phyloP scores from a whole-genome alignment of 2,113 vertebrate species.

The Oncorhynchus nerka region DNA sequence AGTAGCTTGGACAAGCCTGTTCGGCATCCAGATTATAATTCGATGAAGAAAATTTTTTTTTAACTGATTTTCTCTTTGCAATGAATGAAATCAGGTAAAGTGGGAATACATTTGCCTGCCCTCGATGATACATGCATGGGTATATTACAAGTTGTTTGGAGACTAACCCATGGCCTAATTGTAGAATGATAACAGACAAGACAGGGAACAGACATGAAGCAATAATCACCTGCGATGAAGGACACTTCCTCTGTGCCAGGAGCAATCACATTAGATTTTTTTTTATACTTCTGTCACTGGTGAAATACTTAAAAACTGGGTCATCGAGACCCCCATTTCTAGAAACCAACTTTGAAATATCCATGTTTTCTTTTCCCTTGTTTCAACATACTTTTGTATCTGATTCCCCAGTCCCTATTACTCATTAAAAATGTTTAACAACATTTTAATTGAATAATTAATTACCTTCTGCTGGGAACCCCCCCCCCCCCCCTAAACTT shows the following conservation, averaged over 20 bases:
- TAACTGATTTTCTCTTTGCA: slow-evolving; percentile 60
- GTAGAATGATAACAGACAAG: slow-evolving; percentile 39
- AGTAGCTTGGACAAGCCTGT: slow-evolving; percentile 23
- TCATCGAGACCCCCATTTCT: slow-evolving; percentile 64
- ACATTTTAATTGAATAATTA: slow-evolving; percentile 88
- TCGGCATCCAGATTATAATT: slow-evolving; percentile 30
- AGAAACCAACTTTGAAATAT: slow-evolving; percentile 73
- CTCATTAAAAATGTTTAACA: slow-evolving; percentile 88
- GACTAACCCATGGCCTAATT: slow-evolving; percentile 73
- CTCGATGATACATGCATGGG: slow-evolving; percentile 34
- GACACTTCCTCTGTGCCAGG: slow-evolving; percentile 65
- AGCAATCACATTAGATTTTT: slow-evolving; percentile 65
- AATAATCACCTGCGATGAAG: slow-evolving; percentile 79
- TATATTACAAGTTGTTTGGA: slow-evolving; percentile 62
- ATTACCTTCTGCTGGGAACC: slow-evolving; percentile 79
- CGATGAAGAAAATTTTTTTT: not conserved
- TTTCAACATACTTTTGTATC: slow-evolving; percentile 78
- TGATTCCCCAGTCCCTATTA: slow-evolving; percentile 75
- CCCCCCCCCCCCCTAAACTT: slow-evolving; percentile 76
- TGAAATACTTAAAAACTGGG: slow-evolving; percentile 69
- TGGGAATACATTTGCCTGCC: slow-evolving; percentile 56
- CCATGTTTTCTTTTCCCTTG: slow-evolving; percentile 71
- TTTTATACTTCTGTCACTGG: slow-evolving; percentile 67
- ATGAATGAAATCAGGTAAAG: slow-evolving; percentile 71
- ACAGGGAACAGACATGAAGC: slow-evolving; percentile 48